Conservation (phyloP, 2,113 vertebrate genomes). For the Phaetusa simplex region DNA sequence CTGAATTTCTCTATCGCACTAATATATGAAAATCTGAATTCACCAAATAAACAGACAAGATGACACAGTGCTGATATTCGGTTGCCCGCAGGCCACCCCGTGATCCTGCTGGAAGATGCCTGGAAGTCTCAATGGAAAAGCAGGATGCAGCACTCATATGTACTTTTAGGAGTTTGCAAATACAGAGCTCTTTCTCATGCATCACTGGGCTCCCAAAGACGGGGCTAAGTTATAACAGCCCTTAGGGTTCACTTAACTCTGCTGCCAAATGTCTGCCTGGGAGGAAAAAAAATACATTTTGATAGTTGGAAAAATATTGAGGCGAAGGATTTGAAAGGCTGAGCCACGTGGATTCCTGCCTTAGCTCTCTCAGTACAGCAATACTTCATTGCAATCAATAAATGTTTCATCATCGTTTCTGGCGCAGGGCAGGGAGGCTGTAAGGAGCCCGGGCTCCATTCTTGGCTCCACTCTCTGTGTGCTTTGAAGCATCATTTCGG, state of each 20-base stretch:
- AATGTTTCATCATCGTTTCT: constrained; percentile 9
- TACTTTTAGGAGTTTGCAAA: background rate
- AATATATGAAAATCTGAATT: background rate
- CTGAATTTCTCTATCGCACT: background rate
- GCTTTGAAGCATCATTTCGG: background rate
- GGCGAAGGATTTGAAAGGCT: background rate
- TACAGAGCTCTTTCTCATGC: background rate
- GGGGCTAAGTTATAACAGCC: background rate
- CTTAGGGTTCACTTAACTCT: background rate
- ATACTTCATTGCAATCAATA: background rate
- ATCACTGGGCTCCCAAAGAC: background rate
- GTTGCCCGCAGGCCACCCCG: background rate
- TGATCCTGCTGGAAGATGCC: background rate
- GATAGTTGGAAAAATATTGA: background rate
- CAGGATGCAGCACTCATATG: background rate
- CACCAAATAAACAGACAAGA: background rate
- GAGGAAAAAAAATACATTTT: background rate
- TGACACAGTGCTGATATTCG: background rate
- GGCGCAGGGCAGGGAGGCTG: background rate
- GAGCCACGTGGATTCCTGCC: background rate
- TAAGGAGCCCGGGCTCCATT: background rate
- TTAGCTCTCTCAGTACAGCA: background rate
- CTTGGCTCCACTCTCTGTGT: background rate
- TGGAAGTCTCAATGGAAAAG: background rate
- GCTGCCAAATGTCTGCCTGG: background rate